Percentiles rank a stretch among this genome's conserved stretches.
These are phyloP conservation scores for Emydura subglobosa DNA, from an alignment of 2,113 vertebrate genomes.

Conservation along the genomic window DNA sequence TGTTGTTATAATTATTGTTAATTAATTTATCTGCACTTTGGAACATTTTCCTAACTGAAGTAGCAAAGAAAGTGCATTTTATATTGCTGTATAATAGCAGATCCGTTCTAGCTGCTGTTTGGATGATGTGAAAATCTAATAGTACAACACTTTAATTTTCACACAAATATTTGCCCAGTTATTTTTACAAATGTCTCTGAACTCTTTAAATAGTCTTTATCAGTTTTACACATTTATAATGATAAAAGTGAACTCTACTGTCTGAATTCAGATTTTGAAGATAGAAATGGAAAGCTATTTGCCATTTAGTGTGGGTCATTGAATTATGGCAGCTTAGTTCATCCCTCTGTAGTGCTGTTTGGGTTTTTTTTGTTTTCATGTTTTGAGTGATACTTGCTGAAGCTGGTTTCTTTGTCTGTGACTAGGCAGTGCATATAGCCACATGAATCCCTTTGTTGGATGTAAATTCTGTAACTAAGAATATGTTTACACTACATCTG, in stretches of 20 bases:
- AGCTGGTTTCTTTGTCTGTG: not conserved
- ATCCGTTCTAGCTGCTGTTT: not conserved
- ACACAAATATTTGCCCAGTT: not conserved
- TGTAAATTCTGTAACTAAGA: too few species aligned
- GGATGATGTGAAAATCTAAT: not conserved
- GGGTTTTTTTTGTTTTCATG: not conserved
- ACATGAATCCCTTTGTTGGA: too few species aligned
- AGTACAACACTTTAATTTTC: not conserved
- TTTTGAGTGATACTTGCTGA: not conserved
- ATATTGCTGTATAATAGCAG: not conserved
- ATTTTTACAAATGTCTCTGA: not conserved
- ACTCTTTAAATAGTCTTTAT: not conserved
- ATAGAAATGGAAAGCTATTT: not conserved
- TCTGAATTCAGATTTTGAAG: not conserved
- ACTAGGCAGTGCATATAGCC: not conserved
- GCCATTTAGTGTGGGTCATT: not conserved
- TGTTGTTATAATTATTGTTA: not conserved
- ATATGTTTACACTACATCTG: not conserved
- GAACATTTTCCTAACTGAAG: not conserved
- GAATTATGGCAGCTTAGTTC: not conserved
- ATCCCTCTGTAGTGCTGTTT: not conserved
- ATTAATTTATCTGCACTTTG: not conserved
- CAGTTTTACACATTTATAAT: not conserved
- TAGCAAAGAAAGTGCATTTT: not conserved
- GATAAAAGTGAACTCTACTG: not conserved